Evolutionary conservation across 1,140 invertebrate species (phyloP).

Genomic region (Eubasilissa regina): DNA sequence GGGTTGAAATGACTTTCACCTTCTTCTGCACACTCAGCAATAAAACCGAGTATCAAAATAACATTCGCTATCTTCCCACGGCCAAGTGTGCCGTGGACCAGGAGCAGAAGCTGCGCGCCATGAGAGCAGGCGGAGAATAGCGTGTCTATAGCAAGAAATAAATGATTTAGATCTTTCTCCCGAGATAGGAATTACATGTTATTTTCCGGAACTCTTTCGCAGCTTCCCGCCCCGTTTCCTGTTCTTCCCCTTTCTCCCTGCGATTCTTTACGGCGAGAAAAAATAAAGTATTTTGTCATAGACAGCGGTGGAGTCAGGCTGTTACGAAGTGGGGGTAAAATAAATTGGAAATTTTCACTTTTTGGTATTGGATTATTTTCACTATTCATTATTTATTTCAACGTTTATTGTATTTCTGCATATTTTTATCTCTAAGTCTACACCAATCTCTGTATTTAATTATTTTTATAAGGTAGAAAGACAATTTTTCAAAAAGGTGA

Average conservation of each 20-base stretch:
- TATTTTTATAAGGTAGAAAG: too few species aligned
- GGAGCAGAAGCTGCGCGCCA: neutral
- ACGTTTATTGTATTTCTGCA: too few species aligned
- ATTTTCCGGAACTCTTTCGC: constrained; percentile 24
- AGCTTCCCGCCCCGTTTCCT: neutral
- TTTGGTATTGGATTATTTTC: too few species aligned
- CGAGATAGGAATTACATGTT: constrained; percentile 36
- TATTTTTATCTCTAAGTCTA: too few species aligned
- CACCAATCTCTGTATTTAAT: too few species aligned
- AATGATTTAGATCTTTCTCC: constrained; percentile 34
- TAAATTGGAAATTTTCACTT: too few species aligned
- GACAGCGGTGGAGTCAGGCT: neutral
- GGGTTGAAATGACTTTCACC: neutral
- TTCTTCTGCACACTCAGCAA: too few species aligned
- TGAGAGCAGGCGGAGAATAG: neutral
- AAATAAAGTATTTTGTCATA: constrained; percentile 5
- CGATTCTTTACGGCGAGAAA: constrained; percentile 13
- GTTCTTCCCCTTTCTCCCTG: neutral
- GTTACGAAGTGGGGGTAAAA: neutral
- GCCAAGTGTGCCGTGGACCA: too few species aligned
- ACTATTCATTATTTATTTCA: too few species aligned
- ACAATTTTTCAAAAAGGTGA: too few species aligned
- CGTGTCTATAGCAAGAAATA: constrained; percentile 12
- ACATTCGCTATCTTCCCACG: too few species aligned
- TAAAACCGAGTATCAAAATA: too few species aligned